Base-by-base conservation (phyloP, 2,797 vertebrate species). In the Gymnocypris eckloni region DNA sequence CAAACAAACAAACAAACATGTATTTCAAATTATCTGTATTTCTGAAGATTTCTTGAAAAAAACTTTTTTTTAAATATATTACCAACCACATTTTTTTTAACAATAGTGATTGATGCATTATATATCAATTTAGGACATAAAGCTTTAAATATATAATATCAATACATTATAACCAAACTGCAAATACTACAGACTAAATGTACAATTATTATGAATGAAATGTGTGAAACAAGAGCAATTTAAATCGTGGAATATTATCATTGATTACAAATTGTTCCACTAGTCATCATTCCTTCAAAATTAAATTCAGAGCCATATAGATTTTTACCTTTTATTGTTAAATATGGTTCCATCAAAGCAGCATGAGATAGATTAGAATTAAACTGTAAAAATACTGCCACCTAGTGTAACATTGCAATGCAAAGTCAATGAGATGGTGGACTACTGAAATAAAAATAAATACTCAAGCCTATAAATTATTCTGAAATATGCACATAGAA, bases 331-430 rank as follows among this genome's bases (percentile, higher is more conserved):
- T 70, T 54, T 81, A 56, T 39, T 56, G 64, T 69, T 52, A 25
- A 81, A 80, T 15, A 80, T 37, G 28, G 43, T 22, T 67, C 2
- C 59, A 45, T 48, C 18, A 80, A 66, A 67, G 66, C 64, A 41
- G 28, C 16, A 45, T 73, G 16, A 52, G 28, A 64, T 52, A 39
- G 45, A 71, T 84, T 71, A 61, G 25, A 85, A 85, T 79, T 79
- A 85, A 72, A 72, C 25, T 71, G 83, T 61, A 43, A 64, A 72
- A 85, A 85, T 56, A 28, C 69, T 75, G 84, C 78, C 84, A 86
- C 70, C 84, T 86, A 41, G 78, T 81, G 84, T 67, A 73, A 52
- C 45, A 73, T 43, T 81, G 78, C 22, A 18, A 75, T 33, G 56
- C 69, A 79, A 67, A 54, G 64, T 10, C n/a, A 41, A 52, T 20